A percentile compares a stretch with the other conserved stretches of the same genome.
These are phyloP conservation scores for Clupea harengus DNA, from an alignment of 2,113 vertebrate species.

Conservation along the genomic window DNA sequence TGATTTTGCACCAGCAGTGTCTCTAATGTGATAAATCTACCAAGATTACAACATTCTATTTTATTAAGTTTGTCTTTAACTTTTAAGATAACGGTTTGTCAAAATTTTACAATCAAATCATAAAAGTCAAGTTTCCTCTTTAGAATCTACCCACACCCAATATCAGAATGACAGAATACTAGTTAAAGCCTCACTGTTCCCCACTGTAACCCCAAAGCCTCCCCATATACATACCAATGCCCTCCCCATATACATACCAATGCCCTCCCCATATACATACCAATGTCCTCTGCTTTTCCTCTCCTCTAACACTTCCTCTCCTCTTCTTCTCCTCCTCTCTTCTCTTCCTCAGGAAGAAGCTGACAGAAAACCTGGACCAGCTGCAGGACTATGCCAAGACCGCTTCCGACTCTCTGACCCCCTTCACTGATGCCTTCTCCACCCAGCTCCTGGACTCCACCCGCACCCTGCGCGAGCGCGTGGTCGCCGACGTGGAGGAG, in stretches of 20 bases:
- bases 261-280: too few species aligned
- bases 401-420: conserved; percentile 63
- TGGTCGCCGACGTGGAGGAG: conserved; percentile 71
- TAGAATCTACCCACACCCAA: not conserved
- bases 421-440: conserved; percentile 61
- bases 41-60: too few species aligned
- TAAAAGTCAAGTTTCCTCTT: not conserved
- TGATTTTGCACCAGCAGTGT: too few species aligned
- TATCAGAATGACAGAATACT: not conserved
- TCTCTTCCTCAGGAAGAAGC: conserved; percentile 59
- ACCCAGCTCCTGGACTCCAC: conserved; percentile 60
- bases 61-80: too few species aligned
- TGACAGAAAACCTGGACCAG: conserved; percentile 65
- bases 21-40: too few species aligned
- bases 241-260: too few species aligned
- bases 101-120: too few species aligned
- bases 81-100: too few species aligned
- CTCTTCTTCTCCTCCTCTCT: not conserved
- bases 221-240: too few species aligned
- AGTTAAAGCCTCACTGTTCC: not conserved
- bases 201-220: too few species aligned
- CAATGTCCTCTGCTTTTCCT: not conserved
- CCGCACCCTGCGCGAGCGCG: conserved; percentile 33
- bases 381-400: conserved; percentile 57
- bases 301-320: not conserved